phyloP scores from a whole-genome alignment of 2,888 invertebrate genomes.

The Acleris holmiana region DNA sequence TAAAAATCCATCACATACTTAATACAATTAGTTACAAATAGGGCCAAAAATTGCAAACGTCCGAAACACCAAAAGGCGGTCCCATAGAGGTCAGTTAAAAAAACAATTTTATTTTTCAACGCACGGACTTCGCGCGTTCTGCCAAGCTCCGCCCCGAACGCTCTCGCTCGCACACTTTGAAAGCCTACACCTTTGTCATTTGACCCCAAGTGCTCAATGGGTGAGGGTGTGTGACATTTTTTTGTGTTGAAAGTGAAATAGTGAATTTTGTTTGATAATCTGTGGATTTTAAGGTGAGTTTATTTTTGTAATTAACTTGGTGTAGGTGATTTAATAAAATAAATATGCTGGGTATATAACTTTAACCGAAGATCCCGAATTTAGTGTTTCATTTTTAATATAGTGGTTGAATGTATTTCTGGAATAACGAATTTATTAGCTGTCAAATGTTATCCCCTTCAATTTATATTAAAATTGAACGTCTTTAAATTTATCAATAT shows the following conservation, averaged over 20 bases:
- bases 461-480: no score
- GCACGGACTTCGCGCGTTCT: constrained; percentile 9
- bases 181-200: constrained; percentile 74
- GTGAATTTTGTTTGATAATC: constrained; percentile 32
- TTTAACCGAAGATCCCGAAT: background rate
- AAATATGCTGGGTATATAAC: background rate
- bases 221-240: constrained; percentile 66
- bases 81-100: constrained; percentile 23
- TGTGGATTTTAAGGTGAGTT: constrained; percentile 27
- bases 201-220: constrained; percentile 62
- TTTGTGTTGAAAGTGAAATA: constrained; percentile 42
- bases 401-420: background rate
- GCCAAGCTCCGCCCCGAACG: constrained; percentile 59
- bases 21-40: constrained; percentile 17
- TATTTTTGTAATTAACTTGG: background rate
- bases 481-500: no score
- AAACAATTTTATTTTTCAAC: constrained; percentile 41
- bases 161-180: constrained; percentile 62
- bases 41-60: constrained; percentile 17
- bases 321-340: background rate
- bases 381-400: background rate
- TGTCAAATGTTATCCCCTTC: no score
- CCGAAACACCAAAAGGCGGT: constrained; percentile 31
- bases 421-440: no score
- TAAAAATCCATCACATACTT: background rate